Evolutionary conservation across 2,113 vertebrate species (phyloP).

Genomic region (Rhynchomys soricoides): DNA sequence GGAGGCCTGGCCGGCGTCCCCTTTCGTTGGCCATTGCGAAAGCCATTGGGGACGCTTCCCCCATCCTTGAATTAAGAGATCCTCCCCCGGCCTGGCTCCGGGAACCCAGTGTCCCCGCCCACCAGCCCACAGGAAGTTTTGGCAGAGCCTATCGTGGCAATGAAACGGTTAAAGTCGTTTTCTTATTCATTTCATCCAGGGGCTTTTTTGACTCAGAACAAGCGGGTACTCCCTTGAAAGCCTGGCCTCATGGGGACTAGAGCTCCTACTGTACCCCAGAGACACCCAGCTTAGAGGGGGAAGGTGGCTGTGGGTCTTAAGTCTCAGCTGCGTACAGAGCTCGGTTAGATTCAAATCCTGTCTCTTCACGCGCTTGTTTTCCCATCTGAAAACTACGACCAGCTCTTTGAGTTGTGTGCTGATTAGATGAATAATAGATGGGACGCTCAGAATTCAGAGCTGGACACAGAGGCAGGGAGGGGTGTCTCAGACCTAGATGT

Average conservation of each 20-base stretch:
- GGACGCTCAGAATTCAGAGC: slow-evolving; percentile 15
- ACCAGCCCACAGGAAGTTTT: slow-evolving; percentile 79
- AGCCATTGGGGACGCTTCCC: neutral
- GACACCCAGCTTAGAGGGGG: neutral
- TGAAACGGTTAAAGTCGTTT: slow-evolving; percentile 82
- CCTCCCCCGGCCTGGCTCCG: neutral
- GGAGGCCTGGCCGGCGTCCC: neutral
- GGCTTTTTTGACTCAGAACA: slow-evolving; percentile 77
- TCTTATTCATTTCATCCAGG: slow-evolving; percentile 80
- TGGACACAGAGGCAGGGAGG: neutral
- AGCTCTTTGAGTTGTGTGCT: neutral
- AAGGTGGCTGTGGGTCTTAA: neutral
- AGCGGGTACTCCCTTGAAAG: slow-evolving; percentile 59
- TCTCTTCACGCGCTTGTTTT: neutral
- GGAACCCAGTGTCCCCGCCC: slow-evolving; percentile 61
- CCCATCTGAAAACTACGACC: neutral
- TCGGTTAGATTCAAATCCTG: neutral
- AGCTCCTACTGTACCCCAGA: neutral
- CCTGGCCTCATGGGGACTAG: slow-evolving; percentile 42
- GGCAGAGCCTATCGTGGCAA: slow-evolving; percentile 66
- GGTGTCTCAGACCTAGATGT: neutral
- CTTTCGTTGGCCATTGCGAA: neutral
- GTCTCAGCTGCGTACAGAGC: neutral
- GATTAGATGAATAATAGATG: slow-evolving; percentile 50
- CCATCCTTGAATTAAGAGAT: neutral